Evolutionary conservation across 2,797 vertebrate genomes (phyloP).

Genomic region (Coreius guichenoti): DNA sequence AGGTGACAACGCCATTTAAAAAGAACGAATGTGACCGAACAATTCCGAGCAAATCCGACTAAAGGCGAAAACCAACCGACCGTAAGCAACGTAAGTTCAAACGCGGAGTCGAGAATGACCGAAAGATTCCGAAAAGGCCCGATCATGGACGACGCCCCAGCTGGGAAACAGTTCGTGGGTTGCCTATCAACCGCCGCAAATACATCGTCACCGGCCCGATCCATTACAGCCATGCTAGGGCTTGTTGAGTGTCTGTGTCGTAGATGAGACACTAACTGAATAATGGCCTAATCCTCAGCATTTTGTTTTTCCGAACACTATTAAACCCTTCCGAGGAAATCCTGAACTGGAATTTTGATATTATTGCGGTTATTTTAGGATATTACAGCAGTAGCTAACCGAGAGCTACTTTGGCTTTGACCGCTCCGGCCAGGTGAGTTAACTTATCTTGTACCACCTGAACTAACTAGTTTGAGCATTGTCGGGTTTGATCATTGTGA

Average conservation of each 20-base stretch:
- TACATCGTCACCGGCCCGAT: slow-evolving; percentile 38
- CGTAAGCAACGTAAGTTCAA: not conserved
- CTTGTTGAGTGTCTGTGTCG: slow-evolving; percentile 17
- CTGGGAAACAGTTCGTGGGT: slow-evolving; percentile 36
- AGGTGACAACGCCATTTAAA: not conserved
- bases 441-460: not conserved
- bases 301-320: slow-evolving; percentile 3
- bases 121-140: not conserved
- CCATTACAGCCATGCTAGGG: slow-evolving; percentile 37
- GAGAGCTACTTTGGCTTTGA: slow-evolving; percentile 37
- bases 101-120: not conserved
- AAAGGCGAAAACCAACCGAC: not conserved
- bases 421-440: slow-evolving; percentile 48
- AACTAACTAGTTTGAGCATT: not conserved
- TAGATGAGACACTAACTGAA: slow-evolving; percentile 12
- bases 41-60: not conserved
- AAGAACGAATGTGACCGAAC: not conserved
- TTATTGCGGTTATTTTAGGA: slow-evolving; percentile 14
- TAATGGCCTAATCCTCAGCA: slow-evolving; percentile 8
- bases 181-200: slow-evolving; percentile 42
- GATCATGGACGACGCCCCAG: slow-evolving; percentile 44
- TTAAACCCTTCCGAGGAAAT: not conserved
- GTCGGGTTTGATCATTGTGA: not conserved
- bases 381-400: slow-evolving; percentile 33
- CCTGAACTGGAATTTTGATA: not conserved